These are phyloP conservation scores for Dermatophagoides farinae DNA, from an alignment of 1,140 invertebrate species.

Conservation along the genomic window DNA sequence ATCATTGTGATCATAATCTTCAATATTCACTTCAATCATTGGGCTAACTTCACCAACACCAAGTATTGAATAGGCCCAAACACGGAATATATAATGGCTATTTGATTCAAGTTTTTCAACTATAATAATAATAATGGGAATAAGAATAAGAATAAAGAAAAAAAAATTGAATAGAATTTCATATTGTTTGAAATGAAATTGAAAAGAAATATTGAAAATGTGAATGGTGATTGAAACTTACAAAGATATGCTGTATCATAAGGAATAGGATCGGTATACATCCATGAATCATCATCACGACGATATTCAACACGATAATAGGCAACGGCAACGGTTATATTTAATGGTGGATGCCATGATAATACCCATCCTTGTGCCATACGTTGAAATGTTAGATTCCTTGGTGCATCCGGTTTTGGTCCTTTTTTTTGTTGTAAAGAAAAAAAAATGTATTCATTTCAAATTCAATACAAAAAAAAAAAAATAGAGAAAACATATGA, in stretches of 20 bases:
- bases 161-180: constrained; percentile 1
- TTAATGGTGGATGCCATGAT: constrained; percentile 61
- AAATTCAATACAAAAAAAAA: neutral
- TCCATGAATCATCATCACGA: constrained; percentile 62
- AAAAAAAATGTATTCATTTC: neutral
- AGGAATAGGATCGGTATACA: constrained; percentile 49
- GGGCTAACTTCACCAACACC: constrained; percentile 55
- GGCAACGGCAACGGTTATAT: constrained; percentile 46
- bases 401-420: constrained; percentile 61
- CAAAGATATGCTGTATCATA: constrained; percentile 68
- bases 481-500: too few relatives aligned
- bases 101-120: constrained; percentile 75
- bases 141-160: neutral
- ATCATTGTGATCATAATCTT: neutral
- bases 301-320: constrained; percentile 79
- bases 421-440: constrained; percentile 32
- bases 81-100: constrained; percentile 68
- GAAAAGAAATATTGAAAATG: constrained; percentile 3
- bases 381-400: constrained; percentile 66
- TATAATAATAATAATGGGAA: constrained; percentile 27
- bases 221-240: constrained; percentile 25
- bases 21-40: constrained; percentile 38
- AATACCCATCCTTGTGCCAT: constrained; percentile 58
- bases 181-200: constrained; percentile 3
- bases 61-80: constrained; percentile 48